Evolutionary conservation across 2,888 invertebrate species (phyloP).

Genomic region (Eulithis prunata): DNA sequence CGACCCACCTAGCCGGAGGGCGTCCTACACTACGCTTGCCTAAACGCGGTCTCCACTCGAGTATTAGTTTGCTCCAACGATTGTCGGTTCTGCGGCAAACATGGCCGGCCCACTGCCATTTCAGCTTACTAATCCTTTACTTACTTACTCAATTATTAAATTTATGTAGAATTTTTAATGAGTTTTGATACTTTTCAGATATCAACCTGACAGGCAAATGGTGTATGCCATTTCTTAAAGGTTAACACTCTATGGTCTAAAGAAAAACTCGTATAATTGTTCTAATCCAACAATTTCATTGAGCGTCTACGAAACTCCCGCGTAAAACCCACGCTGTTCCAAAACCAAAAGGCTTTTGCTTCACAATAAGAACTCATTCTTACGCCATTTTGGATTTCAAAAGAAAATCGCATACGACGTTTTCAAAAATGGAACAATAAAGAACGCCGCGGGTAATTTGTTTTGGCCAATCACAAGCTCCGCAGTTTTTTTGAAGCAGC

Average conservation of each 20-base stretch:
- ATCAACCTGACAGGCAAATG: too few species aligned
- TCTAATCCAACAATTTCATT: constrained; percentile 70
- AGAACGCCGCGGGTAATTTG: constrained; percentile 82
- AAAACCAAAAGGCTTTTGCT: constrained; percentile 47
- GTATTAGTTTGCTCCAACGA: too few species aligned
- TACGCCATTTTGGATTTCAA: constrained; percentile 50
- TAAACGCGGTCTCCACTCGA: too few species aligned
- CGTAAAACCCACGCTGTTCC: constrained; percentile 40
- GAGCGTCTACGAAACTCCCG: constrained; percentile 34
- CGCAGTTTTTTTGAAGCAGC: constrained; percentile 78
- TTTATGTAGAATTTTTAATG: too few species aligned
- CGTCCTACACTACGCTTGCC: too few species aligned
- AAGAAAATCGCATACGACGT: constrained; percentile 57
- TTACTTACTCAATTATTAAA: too few species aligned
- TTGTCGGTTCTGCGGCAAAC: too few species aligned
- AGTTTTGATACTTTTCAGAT: too few species aligned
- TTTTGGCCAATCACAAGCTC: constrained; percentile 81
- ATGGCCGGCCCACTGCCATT: too few species aligned
- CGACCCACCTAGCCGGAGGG: too few species aligned
- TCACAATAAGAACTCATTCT: constrained; percentile 31
- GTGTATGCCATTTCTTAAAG: constrained; percentile 40
- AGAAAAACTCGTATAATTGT: constrained; percentile 68
- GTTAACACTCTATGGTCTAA: constrained; percentile 44
- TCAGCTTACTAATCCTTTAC: too few species aligned
- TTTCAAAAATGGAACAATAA: constrained; percentile 67